A percentile compares a stretch with the other conserved stretches of the same genome.
Evolutionary conservation across 1,140 invertebrate species (phyloP).

Genomic region (Nixonia krombeini): DNA sequence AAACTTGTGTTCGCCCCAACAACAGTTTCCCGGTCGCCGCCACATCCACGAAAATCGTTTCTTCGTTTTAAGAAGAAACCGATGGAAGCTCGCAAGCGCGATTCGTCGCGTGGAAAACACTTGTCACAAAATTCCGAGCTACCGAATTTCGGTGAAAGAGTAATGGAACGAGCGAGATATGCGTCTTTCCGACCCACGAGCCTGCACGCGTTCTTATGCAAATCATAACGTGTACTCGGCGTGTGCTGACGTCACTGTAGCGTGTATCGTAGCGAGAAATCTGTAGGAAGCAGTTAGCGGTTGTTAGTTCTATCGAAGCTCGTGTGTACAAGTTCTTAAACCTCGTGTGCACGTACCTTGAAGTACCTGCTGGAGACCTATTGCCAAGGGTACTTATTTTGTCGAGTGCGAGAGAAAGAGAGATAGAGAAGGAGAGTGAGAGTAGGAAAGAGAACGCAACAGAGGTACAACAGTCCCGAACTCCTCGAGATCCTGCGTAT

Average conservation of each 20-base stretch:
- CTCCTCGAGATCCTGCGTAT: conserved; percentile 25
- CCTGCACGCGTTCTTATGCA: conserved; percentile 45
- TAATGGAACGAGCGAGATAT: conserved; percentile 39
- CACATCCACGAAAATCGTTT: no score
- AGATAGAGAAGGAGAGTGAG: no score
- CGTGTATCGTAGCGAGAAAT: conserved; percentile 52
- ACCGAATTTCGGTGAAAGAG: conserved; percentile 26
- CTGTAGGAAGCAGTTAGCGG: conserved; percentile 48
- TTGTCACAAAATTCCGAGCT: conserved; percentile 9
- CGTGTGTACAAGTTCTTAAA: conserved; percentile 29
- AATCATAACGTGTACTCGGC: conserved; percentile 44
- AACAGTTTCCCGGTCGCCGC: no score
- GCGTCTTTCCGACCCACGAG: conserved; percentile 31
- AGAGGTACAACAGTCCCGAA: conserved; percentile 27
- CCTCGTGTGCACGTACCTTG: conserved; percentile 28
- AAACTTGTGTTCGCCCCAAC: no score
- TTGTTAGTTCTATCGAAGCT: conserved; percentile 42
- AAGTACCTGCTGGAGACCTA: conserved; percentile 44
- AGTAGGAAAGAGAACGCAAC: no score
- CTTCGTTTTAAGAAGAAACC: no score
- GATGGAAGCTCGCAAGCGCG: no score
- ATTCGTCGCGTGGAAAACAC: no score
- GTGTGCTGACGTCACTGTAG: conserved; percentile 45
- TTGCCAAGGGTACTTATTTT: conserved; percentile 29
- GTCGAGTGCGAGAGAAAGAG: neutral